Evolutionary conservation across 2,888 invertebrate genomes (phyloP).

Genomic region (Notodonta dromedarius): DNA sequence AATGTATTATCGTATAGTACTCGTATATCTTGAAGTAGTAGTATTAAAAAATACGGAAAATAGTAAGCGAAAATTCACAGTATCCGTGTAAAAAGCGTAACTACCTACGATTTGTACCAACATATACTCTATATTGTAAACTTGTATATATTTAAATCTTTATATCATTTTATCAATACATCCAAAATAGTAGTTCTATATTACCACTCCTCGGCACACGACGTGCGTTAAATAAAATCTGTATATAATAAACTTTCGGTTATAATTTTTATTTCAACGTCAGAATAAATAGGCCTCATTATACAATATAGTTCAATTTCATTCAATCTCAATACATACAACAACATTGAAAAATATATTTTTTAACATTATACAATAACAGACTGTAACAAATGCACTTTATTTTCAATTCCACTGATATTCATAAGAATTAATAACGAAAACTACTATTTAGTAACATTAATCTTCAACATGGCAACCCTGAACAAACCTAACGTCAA

Average conservation of each 20-base stretch:
- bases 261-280: conserved; percentile 45
- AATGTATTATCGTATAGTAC: conserved; percentile 15
- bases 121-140: conserved; percentile 40
- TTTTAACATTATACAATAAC: conserved; percentile 50
- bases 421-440: conserved; percentile 39
- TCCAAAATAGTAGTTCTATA: conserved; percentile 37
- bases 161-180: conserved; percentile 10
- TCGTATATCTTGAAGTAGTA: conserved; percentile 12
- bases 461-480: conserved; percentile 70
- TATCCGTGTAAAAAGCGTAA: conserved; percentile 48
- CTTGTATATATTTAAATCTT: conserved; percentile 30
- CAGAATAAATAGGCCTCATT: conserved; percentile 58
- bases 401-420: conserved; percentile 61
- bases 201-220: conserved; percentile 18
- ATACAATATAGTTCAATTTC: conserved; percentile 38
- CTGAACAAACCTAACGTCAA: conserved; percentile 49
- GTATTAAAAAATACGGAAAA: conserved; percentile 22
- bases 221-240: conserved; percentile 40
- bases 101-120: conserved; percentile 43
- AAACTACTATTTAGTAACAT: conserved; percentile 41
- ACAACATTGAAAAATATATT: conserved; percentile 62
- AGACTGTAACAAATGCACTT: conserved; percentile 73
- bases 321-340: conserved; percentile 41
- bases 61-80: conserved; percentile 14
- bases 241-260: conserved; percentile 38